Conservation (phyloP, 2,113 vertebrate genomes). For the Monarcha castaneiventris region DNA sequence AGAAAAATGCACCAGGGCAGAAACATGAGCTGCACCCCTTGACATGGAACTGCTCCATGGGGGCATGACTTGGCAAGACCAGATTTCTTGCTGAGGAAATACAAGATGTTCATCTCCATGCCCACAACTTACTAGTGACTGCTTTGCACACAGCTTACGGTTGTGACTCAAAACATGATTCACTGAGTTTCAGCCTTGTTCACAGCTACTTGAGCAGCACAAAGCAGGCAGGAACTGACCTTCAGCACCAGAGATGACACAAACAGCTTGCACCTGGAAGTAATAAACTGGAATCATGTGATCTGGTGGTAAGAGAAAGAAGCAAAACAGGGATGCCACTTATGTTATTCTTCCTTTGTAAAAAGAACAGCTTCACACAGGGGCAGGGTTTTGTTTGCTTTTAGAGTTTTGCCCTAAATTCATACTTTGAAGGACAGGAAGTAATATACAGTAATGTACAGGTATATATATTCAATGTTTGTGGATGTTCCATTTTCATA, state of each 20-base stretch:
- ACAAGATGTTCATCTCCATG: accelerated
- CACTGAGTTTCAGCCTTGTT: not conserved
- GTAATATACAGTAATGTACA: not conserved
- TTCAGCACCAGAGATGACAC: not conserved
- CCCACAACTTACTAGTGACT: not conserved
- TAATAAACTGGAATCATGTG: not conserved
- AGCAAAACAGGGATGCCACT: not conserved
- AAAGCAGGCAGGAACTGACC: not conserved
- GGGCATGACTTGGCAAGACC: not conserved
- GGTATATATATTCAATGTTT: not conserved
- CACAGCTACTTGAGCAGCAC: not conserved
- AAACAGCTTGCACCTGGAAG: not conserved
- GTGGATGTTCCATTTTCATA: not conserved
- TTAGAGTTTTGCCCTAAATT: not conserved
- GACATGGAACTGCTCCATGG: not conserved
- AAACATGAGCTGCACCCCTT: not conserved
- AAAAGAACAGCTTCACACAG: not conserved
- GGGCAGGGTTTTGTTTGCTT: not conserved
- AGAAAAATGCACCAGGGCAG: not conserved
- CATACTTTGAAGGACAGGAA: not conserved
- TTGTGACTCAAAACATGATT: not conserved
- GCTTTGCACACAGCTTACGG: not conserved
- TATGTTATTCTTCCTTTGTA: not conserved
- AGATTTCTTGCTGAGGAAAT: not conserved
- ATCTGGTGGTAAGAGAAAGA: not conserved